Evolutionary conservation across 2,888 invertebrate genomes (phyloP).

Genomic region (Dynastes tityus): DNA sequence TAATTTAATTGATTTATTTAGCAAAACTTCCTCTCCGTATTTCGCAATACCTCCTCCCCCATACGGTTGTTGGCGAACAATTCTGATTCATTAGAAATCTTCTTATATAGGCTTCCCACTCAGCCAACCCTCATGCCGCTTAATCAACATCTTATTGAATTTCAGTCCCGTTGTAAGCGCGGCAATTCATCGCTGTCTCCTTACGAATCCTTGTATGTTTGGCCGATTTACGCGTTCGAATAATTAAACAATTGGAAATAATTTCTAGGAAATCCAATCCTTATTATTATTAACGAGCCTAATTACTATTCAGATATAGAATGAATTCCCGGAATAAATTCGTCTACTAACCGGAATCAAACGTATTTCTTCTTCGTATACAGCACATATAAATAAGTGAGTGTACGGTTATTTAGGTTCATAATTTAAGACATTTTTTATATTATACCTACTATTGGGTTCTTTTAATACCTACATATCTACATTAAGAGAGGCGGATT

Average conservation of each 20-base stretch:
- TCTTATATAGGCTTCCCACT: neutral
- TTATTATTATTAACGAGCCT: conserved; percentile 29
- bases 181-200: conserved; percentile 20
- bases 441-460: no score
- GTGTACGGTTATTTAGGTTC: no score
- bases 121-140: neutral
- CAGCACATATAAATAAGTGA: no score
- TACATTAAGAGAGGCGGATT: no score
- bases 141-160: conserved; percentile 31
- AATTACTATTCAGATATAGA: conserved; percentile 14
- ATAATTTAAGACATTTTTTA: no score
- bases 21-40: neutral
- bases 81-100: conserved; percentile 19
- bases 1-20: neutral
- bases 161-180: conserved; percentile 4
- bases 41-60: neutral
- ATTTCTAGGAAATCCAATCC: conserved; percentile 23
- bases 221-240: conserved; percentile 10
- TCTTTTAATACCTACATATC: no score
- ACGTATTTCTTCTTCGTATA: no score
- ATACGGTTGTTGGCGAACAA: neutral
- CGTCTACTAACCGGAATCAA: conserved; percentile 26
- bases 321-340: conserved; percentile 25
- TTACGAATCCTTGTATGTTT: neutral
- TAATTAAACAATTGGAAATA: conserved; percentile 38